Percentiles rank a stretch among this genome's conserved stretches.
These are phyloP conservation scores for Akabosia matsudoensis DNA, from an alignment of 1,140 invertebrate species.

Conservation along the genomic window DNA sequence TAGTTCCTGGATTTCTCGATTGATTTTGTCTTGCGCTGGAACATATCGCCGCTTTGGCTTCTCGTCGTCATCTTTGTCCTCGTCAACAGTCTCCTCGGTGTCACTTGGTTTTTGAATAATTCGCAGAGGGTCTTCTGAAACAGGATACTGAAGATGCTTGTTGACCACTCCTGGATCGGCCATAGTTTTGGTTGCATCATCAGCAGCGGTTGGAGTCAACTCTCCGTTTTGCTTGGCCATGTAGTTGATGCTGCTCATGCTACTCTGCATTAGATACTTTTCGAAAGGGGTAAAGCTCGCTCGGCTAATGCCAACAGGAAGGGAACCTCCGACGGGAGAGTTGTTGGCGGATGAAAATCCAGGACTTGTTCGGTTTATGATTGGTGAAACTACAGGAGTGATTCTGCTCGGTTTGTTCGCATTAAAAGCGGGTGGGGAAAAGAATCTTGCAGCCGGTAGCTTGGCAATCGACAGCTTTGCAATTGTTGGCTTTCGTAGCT, in stretches of 20 bases:
- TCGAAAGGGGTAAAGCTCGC: conserved; percentile 32
- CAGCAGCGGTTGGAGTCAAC: neutral
- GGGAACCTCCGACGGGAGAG: neutral
- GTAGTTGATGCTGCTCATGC: conserved; percentile 24
- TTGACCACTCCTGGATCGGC: neutral
- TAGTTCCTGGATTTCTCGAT: conserved; percentile 32
- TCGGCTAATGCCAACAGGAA: neutral
- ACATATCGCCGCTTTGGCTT: conserved; percentile 36
- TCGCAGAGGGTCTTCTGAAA: neutral
- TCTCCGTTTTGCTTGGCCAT: conserved; percentile 20
- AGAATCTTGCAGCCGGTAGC: neutral
- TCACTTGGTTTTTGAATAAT: conserved; percentile 3
- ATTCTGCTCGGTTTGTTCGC: neutral
- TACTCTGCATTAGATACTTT: conserved; percentile 28
- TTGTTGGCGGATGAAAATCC: neutral
- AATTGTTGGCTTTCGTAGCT: neutral
- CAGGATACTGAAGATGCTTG: neutral
- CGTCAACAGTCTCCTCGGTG: neutral
- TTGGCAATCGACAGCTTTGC: neutral
- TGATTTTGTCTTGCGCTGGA: conserved; percentile 37
- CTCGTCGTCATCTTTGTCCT: conserved; percentile 28
- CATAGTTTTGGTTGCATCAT: neutral
- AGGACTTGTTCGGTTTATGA: neutral
- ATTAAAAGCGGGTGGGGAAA: neutral
- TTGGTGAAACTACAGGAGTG: neutral